Conservation (phyloP, 2,888 invertebrate genomes). For the Diadromus collaris region DNA sequence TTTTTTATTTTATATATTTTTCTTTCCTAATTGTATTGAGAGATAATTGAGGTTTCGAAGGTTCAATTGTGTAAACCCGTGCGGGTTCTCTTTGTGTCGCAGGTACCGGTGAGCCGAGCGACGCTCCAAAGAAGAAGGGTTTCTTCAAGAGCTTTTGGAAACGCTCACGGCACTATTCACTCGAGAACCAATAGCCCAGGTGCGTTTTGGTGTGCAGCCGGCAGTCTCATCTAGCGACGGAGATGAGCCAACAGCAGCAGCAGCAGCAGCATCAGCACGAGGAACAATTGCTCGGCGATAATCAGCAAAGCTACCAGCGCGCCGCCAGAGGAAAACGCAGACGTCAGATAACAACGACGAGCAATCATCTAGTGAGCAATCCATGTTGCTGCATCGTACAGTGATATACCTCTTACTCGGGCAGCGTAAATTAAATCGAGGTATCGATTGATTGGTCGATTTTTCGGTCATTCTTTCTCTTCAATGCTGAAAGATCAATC, state of each 20-base stretch:
- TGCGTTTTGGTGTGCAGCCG: slow-evolving; percentile 76
- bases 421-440: slow-evolving; percentile 4
- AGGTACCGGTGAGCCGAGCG: slow-evolving; percentile 85
- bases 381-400: slow-evolving; percentile 79
- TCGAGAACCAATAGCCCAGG: slow-evolving; percentile 90
- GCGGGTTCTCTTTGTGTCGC: slow-evolving; percentile 71
- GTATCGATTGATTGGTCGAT: too few species aligned
- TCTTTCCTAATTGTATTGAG: background rate
- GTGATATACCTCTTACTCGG: slow-evolving; percentile 62
- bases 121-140: slow-evolving; percentile 91
- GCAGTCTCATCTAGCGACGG: slow-evolving; percentile 55
- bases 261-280: slow-evolving; percentile 61
- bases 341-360: slow-evolving; percentile 61
- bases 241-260: slow-evolving; percentile 66
- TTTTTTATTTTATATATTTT: background rate
- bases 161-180: slow-evolving; percentile 91
- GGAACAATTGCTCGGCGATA: slow-evolving; percentile 60
- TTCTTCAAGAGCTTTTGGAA: slow-evolving; percentile 96
- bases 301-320: slow-evolving; percentile 63
- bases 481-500: slow-evolving; percentile 8
- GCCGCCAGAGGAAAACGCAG: slow-evolving; percentile 45
- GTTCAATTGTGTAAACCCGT: background rate
- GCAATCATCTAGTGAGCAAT: slow-evolving; percentile 70
- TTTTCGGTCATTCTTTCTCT: too few species aligned
- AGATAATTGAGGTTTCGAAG: background rate